These are phyloP conservation scores for Holcopasites calliopsidis DNA, from an alignment of 1,140 invertebrate genomes.

Conservation along the genomic window DNA sequence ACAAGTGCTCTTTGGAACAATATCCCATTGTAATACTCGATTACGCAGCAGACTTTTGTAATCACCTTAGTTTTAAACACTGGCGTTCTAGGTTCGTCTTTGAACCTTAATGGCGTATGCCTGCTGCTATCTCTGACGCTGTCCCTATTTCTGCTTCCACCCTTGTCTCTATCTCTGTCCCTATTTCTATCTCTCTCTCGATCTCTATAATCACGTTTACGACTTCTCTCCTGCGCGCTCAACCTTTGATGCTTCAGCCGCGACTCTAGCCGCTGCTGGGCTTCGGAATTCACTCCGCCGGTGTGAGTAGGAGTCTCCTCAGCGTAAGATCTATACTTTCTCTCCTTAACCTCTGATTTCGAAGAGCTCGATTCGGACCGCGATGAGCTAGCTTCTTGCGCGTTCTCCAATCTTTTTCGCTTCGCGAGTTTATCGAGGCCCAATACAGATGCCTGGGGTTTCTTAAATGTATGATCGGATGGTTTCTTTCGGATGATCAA, in stretches of 20 bases:
- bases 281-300: slow-evolving; percentile 92
- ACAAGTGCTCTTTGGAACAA: too few relatives aligned
- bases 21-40: not conserved
- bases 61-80: slow-evolving; percentile 74
- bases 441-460: slow-evolving; percentile 88
- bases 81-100: slow-evolving; percentile 91
- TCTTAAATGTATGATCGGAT: slow-evolving; percentile 85
- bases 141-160: slow-evolving; percentile 70
- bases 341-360: slow-evolving; percentile 72
- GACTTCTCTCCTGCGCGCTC: slow-evolving; percentile 66
- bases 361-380: slow-evolving; percentile 70
- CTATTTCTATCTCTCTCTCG: slow-evolving; percentile 66
- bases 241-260: slow-evolving; percentile 83
- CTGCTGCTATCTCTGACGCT: slow-evolving; percentile 65
- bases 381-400: slow-evolving; percentile 55
- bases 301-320: slow-evolving; percentile 96
- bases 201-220: slow-evolving; percentile 59
- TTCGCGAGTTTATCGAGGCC: slow-evolving; percentile 94
- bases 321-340: slow-evolving; percentile 88
- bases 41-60: not conserved
- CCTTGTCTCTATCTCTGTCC: slow-evolving; percentile 58
- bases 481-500: slow-evolving; percentile 91
- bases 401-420: slow-evolving; percentile 83
- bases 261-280: slow-evolving; percentile 85
- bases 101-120: slow-evolving; percentile 83